Evolutionary conservation across 1,140 invertebrate species (phyloP).

Genomic region (Cydia pomonella): DNA sequence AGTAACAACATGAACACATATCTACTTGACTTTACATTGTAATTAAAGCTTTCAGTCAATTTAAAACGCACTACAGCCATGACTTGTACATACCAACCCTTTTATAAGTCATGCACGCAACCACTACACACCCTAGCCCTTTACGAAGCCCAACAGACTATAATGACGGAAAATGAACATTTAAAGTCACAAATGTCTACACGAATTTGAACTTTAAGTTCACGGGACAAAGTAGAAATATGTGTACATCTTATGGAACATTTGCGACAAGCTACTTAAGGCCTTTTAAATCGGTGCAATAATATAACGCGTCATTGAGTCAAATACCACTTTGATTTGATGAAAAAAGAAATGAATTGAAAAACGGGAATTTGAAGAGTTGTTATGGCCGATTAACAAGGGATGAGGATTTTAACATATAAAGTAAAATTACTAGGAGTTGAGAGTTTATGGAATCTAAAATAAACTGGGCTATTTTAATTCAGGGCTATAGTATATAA

Average conservation of each 20-base stretch:
- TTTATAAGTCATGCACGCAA: not conserved
- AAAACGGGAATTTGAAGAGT: constrained; percentile 57
- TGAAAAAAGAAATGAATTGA: constrained; percentile 64
- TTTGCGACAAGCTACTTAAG: not conserved
- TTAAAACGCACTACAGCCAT: constrained; percentile 3
- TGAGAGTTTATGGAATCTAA: too few relatives aligned
- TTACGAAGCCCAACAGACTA: not conserved
- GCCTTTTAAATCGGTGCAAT: not conserved
- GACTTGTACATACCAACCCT: not conserved
- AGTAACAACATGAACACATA: too few relatives aligned
- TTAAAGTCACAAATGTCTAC: not conserved
- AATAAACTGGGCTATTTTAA: too few relatives aligned
- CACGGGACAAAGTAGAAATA: not conserved
- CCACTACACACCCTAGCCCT: not conserved
- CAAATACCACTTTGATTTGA: constrained; percentile 59
- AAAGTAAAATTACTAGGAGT: too few relatives aligned
- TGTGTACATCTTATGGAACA: not conserved
- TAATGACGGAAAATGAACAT: not conserved
- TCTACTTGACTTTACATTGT: not conserved
- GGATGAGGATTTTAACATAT: too few relatives aligned
- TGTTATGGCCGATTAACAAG: constrained; percentile 36
- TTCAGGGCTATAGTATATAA: too few relatives aligned
- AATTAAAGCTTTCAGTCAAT: not conserved
- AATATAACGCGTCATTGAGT: not conserved
- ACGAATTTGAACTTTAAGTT: not conserved